These are phyloP conservation scores for Rhea americana DNA, from an alignment of 2,113 vertebrate species.

Conservation along the genomic window DNA sequence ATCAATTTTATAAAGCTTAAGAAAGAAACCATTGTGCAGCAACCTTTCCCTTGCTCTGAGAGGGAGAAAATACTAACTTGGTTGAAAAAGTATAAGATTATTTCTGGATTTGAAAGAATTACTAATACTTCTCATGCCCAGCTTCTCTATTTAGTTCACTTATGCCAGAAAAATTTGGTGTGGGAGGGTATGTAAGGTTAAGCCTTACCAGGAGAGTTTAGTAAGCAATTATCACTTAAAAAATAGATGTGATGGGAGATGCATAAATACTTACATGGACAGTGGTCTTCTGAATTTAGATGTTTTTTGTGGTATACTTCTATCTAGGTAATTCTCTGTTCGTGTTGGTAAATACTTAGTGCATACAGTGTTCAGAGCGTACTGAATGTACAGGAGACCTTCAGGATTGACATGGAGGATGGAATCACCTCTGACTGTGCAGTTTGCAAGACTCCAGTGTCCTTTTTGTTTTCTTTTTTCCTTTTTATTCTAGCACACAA, in stretches of 20 bases:
- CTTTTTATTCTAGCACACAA: conserved; percentile 79
- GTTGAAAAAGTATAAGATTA: not conserved
- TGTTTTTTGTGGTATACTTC: not conserved
- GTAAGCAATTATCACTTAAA: not conserved
- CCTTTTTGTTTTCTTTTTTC: not conserved
- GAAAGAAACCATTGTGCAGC: not conserved
- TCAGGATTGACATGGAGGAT: rapidly evolving
- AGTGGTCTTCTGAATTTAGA: not conserved
- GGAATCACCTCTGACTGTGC: not conserved
- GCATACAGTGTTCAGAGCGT: not conserved
- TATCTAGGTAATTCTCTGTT: not conserved
- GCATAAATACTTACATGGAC: not conserved
- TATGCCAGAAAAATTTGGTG: not conserved
- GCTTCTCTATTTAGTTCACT: not conserved
- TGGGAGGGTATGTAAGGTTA: not conserved
- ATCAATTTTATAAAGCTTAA: not conserved
- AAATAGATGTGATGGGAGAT: not conserved
- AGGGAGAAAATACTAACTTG: not conserved
- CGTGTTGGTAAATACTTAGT: not conserved
- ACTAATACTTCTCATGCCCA: not conserved
- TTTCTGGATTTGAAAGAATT: not conserved
- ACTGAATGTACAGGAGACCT: not conserved
- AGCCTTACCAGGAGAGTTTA: not conserved
- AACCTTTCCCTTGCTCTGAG: not conserved
- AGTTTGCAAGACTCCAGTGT: not conserved